phyloP scores from a whole-genome alignment of 2,888 invertebrate genomes.

The Leptopilina myrica region DNA sequence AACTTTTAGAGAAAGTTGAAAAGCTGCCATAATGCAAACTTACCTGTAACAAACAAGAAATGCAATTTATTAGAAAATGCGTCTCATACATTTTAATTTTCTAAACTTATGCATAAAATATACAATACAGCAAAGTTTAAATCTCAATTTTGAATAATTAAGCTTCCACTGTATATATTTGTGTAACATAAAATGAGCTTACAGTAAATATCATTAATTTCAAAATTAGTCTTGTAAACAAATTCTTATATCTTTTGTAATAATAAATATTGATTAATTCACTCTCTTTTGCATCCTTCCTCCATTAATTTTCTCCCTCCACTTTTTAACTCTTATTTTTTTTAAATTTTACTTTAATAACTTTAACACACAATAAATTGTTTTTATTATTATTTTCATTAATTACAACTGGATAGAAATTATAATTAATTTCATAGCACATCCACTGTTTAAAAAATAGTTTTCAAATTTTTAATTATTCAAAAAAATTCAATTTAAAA shows the following conservation, averaged over 20 bases:
- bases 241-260: not conserved
- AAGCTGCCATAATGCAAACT: not conserved
- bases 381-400: no score
- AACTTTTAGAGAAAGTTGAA: not conserved
- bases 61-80: slow-evolving; percentile 26
- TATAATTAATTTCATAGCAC: no score
- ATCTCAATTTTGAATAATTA: slow-evolving; percentile 17
- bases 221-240: not conserved
- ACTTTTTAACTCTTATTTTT: no score
- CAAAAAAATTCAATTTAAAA: no score
- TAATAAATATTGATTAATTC: no score
- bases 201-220: not conserved
- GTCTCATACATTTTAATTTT: not conserved
- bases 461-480: no score
- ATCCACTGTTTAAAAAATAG: no score
- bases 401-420: no score
- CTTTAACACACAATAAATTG: no score
- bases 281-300: no score
- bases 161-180: not conserved
- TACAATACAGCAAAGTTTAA: not conserved
- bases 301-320: no score
- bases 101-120: not conserved
- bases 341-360: no score
- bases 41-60: slow-evolving; percentile 29
- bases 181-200: not conserved